Evolutionary conservation across 2,797 vertebrate species (phyloP).

Genomic region (Gallirallus australis): DNA sequence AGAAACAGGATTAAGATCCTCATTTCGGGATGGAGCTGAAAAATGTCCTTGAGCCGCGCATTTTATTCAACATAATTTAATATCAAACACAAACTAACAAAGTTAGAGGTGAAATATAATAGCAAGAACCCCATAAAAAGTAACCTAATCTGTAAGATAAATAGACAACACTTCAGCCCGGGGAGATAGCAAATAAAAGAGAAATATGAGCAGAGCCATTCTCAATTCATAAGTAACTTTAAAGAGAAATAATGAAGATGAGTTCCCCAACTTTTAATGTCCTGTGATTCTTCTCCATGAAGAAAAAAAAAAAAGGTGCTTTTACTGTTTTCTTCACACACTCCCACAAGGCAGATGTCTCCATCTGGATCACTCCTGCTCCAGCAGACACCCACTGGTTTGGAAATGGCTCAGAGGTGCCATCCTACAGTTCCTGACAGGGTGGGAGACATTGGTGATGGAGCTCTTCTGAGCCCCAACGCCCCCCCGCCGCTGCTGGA

Average conservation of each 20-base stretch:
- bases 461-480: neutral
- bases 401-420: neutral
- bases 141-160: constrained; percentile 73
- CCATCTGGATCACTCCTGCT: neutral
- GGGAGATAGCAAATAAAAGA: constrained; percentile 73
- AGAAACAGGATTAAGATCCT: constrained; percentile 53
- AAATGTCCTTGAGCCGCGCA: constrained; percentile 66
- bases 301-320: neutral
- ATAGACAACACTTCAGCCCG: constrained; percentile 72
- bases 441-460: neutral
- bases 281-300: constrained; percentile 24
- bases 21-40: constrained; percentile 61
- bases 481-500: neutral
- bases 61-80: constrained; percentile 77
- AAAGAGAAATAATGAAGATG: constrained; percentile 77
- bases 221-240: constrained; percentile 76
- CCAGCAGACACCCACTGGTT: neutral
- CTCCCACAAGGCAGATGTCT: neutral
- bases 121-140: constrained; percentile 68
- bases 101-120: constrained; percentile 76
- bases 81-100: constrained; percentile 74
- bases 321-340: neutral
- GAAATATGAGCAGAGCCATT: constrained; percentile 69
- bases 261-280: constrained; percentile 66
- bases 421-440: neutral